phyloP scores from a whole-genome alignment of 2,888 invertebrate species.

The Trichopria drosophilae region DNA sequence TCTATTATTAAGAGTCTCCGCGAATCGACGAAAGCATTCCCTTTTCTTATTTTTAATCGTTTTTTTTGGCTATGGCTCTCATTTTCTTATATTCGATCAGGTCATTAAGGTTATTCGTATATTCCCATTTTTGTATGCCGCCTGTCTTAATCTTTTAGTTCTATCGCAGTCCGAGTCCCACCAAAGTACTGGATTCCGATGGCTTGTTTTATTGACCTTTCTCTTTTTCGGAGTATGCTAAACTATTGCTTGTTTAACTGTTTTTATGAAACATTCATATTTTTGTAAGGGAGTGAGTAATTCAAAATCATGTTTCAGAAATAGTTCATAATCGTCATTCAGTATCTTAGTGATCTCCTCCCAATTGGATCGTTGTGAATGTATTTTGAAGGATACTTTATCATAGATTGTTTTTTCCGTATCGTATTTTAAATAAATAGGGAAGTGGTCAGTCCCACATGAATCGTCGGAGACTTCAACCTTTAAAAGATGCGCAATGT shows the following conservation, averaged over 20 bases:
- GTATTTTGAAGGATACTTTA: constrained; percentile 22
- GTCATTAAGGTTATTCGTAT: no score
- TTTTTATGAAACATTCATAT: constrained; percentile 13
- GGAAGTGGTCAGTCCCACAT: constrained; percentile 4
- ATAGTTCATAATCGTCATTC: neutral
- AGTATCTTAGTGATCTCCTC: constrained; percentile 3
- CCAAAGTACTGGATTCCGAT: constrained; percentile 28
- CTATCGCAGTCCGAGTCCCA: constrained; percentile 28
- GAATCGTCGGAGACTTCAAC: neutral
- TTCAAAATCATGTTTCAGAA: constrained; percentile 8
- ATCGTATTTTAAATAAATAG: constrained; percentile 5
- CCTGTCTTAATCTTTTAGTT: constrained; percentile 20
- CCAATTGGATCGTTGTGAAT: constrained; percentile 21
- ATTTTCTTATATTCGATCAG: constrained; percentile 23
- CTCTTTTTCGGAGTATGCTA: constrained; percentile 14
- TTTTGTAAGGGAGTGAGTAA: constrained; percentile 9
- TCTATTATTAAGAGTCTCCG: constrained; percentile 6
- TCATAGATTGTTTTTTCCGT: constrained; percentile 16
- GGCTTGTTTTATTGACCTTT: constrained; percentile 1
- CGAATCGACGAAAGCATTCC: constrained; percentile 10
- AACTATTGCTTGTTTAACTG: neutral
- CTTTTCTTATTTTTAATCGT: constrained; percentile 24
- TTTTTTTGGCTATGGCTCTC: no score
- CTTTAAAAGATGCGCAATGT: neutral
- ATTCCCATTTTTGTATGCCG: constrained; percentile 22